Evolutionary conservation across 2,797 vertebrate genomes (phyloP).

Genomic region (Fratercula arctica): DNA sequence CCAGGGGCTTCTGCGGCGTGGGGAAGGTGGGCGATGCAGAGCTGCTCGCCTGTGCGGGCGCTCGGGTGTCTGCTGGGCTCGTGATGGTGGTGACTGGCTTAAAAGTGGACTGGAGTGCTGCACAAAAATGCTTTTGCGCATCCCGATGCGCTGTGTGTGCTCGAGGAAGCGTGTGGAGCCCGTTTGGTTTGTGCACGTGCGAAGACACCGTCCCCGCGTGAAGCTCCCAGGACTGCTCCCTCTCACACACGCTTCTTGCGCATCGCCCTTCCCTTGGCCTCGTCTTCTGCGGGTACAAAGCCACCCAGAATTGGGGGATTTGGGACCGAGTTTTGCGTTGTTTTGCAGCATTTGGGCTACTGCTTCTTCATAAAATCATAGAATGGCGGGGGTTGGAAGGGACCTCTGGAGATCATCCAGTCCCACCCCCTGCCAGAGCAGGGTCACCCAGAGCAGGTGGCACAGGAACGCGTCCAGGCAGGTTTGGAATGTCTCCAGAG

Average conservation of each 20-base stretch:
- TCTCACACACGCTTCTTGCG: fast-evolving
- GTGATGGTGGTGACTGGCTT: fast-evolving
- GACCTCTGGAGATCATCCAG: not conserved
- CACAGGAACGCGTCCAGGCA: not conserved
- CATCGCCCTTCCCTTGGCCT: not conserved
- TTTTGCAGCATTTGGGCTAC: not conserved
- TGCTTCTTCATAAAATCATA: not conserved
- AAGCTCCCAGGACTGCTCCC: not conserved
- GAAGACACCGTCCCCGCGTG: fast-evolving
- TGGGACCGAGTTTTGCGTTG: not conserved
- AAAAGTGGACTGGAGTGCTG: not conserved
- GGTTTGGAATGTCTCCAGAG: not conserved
- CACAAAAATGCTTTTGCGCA: not conserved
- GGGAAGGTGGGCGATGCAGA: fast-evolving
- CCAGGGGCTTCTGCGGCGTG: fast-evolving
- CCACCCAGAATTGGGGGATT: not conserved
- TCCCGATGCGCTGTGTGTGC: not conserved
- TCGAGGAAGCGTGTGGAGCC: not conserved
- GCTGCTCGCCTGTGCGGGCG: fast-evolving
- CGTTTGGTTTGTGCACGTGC: no score
- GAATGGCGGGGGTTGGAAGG: not conserved
- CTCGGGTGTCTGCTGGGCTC: not conserved
- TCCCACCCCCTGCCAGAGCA: not conserved
- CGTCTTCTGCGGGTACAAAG: fast-evolving
- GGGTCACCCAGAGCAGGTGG: not conserved